Evolutionary conservation across 2,888 invertebrate species (phyloP).

Genomic region (Tyria jacobaeae): DNA sequence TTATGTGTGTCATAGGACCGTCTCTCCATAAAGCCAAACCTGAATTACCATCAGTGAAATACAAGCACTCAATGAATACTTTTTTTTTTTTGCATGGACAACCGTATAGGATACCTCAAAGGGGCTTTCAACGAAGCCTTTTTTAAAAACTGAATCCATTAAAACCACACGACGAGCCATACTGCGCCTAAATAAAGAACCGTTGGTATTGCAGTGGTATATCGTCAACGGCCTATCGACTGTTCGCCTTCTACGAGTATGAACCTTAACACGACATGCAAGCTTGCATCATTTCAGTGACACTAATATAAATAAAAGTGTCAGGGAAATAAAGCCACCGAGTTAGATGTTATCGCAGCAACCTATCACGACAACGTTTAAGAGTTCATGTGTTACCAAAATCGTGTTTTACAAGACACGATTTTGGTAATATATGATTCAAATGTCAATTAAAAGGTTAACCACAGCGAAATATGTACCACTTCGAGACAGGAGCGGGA

Average conservation of each 20-base stretch:
- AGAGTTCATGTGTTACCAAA: constrained; percentile 2
- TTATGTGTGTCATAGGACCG: no score
- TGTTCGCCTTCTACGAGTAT: not conserved
- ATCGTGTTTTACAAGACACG: not conserved
- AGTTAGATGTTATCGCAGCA: not conserved
- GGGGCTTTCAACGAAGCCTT: no score
- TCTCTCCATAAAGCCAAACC: no score
- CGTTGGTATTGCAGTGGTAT: not conserved
- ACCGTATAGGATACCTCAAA: no score
- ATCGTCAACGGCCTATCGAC: no score
- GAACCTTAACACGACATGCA: not conserved
- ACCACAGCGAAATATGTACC: not conserved
- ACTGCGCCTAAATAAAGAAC: not conserved
- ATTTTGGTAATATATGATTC: not conserved
- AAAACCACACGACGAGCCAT: no score
- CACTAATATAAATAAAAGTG: not conserved
- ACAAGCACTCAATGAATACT: no score
- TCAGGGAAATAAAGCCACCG: not conserved
- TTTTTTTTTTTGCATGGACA: no score
- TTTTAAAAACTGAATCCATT: no score
- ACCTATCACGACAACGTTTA: constrained; percentile 14
- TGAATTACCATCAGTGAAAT: no score
- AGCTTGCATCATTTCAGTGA: not conserved
- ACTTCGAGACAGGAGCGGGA: not conserved
- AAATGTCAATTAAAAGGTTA: not conserved